Evolutionary conservation across 2,888 invertebrate species (phyloP).

Genomic region (Netelia virgata): DNA sequence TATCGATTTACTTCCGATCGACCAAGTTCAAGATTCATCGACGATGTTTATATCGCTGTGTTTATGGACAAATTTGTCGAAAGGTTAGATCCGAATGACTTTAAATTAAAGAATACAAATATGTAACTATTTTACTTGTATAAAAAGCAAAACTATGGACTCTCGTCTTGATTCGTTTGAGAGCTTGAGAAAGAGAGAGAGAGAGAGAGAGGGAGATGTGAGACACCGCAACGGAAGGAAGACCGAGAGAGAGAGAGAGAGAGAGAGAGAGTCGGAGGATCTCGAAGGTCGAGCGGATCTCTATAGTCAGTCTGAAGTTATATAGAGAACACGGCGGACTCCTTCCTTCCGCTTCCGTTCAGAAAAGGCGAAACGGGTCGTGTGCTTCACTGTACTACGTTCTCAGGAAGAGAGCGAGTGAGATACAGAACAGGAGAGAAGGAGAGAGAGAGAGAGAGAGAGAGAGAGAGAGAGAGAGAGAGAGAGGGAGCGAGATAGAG

Average conservation of each 20-base stretch:
- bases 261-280: conserved; percentile 4
- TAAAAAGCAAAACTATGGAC: too few relatives aligned
- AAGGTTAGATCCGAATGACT: not conserved
- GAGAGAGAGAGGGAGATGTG: not conserved
- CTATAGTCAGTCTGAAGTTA: not conserved
- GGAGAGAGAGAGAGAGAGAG: not conserved
- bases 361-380: conserved; percentile 35
- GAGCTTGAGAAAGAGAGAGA: not conserved
- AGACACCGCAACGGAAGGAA: not conserved
- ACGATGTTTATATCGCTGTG: not conserved
- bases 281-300: conserved; percentile 39
- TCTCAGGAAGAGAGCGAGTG: conserved; percentile 17
- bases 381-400: conserved; percentile 16
- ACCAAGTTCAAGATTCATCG: not conserved
- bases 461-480: conserved; percentile 35
- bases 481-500: not conserved
- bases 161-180: not conserved
- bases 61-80: not conserved
- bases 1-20: conserved; percentile 42
- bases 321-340: conserved; percentile 6
- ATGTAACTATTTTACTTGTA: too few relatives aligned
- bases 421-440: too few relatives aligned
- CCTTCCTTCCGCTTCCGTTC: conserved; percentile 25
- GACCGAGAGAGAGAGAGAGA: conserved; percentile 1
- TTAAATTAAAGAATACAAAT: not conserved